Evolutionary conservation across 2,797 vertebrate genomes (phyloP), one percentile per base, ranked within the genome.

Genomic region (Acanthurus lineatus): DNA sequence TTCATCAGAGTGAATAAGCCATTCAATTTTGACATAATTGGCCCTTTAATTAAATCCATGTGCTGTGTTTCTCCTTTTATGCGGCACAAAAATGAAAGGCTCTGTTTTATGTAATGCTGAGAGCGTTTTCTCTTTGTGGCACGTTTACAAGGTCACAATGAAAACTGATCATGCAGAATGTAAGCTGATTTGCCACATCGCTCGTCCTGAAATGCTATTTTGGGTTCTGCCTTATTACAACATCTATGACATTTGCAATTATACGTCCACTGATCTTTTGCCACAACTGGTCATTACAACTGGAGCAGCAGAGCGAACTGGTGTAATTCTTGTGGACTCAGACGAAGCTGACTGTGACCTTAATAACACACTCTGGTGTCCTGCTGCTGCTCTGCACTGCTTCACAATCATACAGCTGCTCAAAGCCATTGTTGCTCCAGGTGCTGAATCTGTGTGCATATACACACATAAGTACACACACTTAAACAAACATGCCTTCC

Each of bases 281-380:
- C 85, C 82, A 81, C 85, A 90, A 86, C 80, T 76, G 76, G 73
- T 91, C 81, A 81, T 94, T 93, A 91, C 76, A 88, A 65, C 61
- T 65, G 79, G 81, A 85, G 76, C 76, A 32, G 77, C 56, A 6
- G 73, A 85, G 83, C 62, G 53, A 83, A 68, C 72, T 38, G 75
- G 72, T 77, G 81, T 89, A 86, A 91, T 82, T 91, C 83, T 65
- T 84, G 83, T 56, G 89, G 86, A 84, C 86, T 86, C 88, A 90
- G 91, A 77, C 59, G 42, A 83, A 81, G 82, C 86, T 78, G 79
- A 68, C 85, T 75, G 62, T 81, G 84, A 86, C 85, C 85, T 86
- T 94, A 95, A 92, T 93, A 92, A 93, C 90, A 93, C 86, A 77
- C 73, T 60, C 80, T 19, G 84, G 76, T 86, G 88, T 90, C 93